These are phyloP conservation scores for Trichonephila inaurata DNA, from an alignment of 1,140 invertebrate species.

Conservation along the genomic window DNA sequence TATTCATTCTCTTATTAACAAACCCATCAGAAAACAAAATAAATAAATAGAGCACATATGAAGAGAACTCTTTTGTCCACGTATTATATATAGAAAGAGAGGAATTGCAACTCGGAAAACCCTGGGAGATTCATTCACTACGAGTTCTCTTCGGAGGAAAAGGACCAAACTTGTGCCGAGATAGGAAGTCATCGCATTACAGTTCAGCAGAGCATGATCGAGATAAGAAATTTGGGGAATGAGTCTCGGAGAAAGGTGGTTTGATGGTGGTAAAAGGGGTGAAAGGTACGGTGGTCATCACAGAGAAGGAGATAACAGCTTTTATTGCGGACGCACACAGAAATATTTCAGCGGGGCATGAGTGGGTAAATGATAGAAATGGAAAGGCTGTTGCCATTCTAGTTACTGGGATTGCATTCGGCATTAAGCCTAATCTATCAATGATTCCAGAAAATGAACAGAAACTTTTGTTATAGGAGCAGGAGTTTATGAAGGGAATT, in stretches of 20 bases:
- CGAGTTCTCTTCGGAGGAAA: neutral
- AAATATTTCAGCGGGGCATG: constrained; percentile 26
- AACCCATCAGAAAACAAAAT: neutral
- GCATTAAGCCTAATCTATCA: neutral
- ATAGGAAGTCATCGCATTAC: constrained; percentile 33
- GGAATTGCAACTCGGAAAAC: neutral
- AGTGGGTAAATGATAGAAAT: neutral
- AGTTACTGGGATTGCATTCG: neutral
- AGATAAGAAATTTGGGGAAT: constrained; percentile 54
- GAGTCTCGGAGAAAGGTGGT: constrained; percentile 43
- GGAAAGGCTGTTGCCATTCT: neutral
- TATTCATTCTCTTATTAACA: neutral
- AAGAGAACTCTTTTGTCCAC: neutral
- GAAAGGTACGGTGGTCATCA: constrained; percentile 37
- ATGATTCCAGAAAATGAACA: neutral
- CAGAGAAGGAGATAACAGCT: constrained; percentile 23
- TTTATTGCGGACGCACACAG: constrained; percentile 34
- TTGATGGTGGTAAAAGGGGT: constrained; percentile 30
- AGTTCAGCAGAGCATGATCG: constrained; percentile 46
- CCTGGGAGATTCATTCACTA: neutral
- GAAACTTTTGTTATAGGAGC: neutral
- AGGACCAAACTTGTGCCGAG: constrained; percentile 11
- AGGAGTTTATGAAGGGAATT: too few species aligned
- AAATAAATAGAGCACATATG: neutral
- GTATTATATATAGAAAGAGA: neutral